These are phyloP conservation scores for Xestia xanthographa DNA, from an alignment of 2,888 invertebrate species.

Conservation along the genomic window DNA sequence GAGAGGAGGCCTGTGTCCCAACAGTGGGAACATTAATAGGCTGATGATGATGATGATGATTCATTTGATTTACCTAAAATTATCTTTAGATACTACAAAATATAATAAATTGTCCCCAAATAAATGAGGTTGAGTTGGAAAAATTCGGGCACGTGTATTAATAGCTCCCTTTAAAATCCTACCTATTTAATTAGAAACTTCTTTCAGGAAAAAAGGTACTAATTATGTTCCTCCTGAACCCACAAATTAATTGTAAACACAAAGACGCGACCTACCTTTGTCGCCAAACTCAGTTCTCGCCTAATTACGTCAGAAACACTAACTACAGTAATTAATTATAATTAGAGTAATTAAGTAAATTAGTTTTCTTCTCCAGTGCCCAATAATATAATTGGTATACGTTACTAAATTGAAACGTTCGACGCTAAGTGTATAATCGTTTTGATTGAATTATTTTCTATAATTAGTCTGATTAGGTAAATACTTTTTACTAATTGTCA, in stretches of 20 bases:
- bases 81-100: background rate
- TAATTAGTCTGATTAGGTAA: background rate
- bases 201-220: background rate
- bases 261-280: slow-evolving; percentile 47
- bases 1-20: too few relatives aligned
- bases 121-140: background rate
- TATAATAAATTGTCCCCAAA: background rate
- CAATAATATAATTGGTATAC: slow-evolving; percentile 21
- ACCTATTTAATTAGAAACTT: slow-evolving; percentile 1
- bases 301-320: slow-evolving; percentile 47
- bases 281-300: slow-evolving; percentile 25
- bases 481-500: background rate
- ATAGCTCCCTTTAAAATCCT: background rate
- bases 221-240: background rate
- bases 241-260: slow-evolving; percentile 51
- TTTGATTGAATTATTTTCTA: slow-evolving; percentile 4
- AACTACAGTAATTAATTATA: slow-evolving; percentile 56
- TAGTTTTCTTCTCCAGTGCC: slow-evolving; percentile 21
- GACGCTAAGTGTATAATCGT: slow-evolving; percentile 1
- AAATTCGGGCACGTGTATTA: background rate
- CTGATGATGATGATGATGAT: too few relatives aligned
- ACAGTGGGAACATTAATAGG: too few relatives aligned
- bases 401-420: background rate
- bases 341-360: slow-evolving; percentile 39
- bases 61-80: background rate